These are phyloP conservation scores for Drosophila pachea DNA, from an alignment of 1,140 invertebrate species.

Conservation along the genomic window DNA sequence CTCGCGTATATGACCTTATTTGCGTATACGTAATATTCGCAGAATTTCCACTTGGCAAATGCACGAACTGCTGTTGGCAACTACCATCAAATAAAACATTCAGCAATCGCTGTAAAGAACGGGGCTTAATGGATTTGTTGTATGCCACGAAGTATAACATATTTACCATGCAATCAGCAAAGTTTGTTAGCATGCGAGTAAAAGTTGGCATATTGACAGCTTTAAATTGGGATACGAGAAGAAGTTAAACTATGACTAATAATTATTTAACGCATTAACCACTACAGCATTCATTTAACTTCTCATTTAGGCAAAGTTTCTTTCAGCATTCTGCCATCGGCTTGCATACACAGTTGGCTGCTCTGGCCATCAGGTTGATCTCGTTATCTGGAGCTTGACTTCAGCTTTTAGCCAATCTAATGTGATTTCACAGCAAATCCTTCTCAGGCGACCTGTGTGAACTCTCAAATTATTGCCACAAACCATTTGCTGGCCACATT, in stretches of 20 bases:
- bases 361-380: neutral
- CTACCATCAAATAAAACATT: conserved; percentile 35
- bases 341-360: too few species aligned
- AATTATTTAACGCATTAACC: too few species aligned
- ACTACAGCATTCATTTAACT: too few species aligned
- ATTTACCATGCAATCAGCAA: conserved; percentile 11
- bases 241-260: too few species aligned
- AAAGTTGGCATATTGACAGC: conserved; percentile 7
- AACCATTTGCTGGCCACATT: conserved; percentile 28
- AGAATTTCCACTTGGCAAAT: conserved; percentile 48
- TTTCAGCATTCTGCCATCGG: too few species aligned
- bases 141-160: conserved; percentile 1
- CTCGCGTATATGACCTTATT: conserved; percentile 56
- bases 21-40: conserved; percentile 60
- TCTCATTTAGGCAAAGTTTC: too few species aligned
- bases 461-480: conserved; percentile 14
- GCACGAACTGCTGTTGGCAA: conserved; percentile 43
- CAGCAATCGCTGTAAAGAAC: conserved; percentile 1
- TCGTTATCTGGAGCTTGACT: neutral
- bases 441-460: neutral
- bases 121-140: conserved; percentile 13
- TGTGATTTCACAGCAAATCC: neutral
- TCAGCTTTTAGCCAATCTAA: neutral
- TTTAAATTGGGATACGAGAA: neutral
- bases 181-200: neutral